These are phyloP conservation scores for Metalampra italica DNA, from an alignment of 2,888 invertebrate genomes.

Conservation along the genomic window DNA sequence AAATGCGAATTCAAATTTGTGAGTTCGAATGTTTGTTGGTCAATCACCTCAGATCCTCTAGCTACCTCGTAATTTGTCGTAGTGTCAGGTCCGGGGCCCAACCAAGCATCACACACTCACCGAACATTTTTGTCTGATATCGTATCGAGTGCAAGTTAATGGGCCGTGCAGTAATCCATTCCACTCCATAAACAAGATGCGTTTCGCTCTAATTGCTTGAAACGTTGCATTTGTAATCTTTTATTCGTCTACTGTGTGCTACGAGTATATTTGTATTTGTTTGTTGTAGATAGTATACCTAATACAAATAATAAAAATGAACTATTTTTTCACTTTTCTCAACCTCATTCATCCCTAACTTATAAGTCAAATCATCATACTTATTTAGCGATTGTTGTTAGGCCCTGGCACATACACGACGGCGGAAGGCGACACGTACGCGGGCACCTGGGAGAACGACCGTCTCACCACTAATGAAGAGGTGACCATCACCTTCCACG, in stretches of 20 bases:
- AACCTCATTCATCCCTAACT: too few relatives aligned
- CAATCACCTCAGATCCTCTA: too few relatives aligned
- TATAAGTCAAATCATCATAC: neutral
- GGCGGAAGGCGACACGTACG: slow-evolving; percentile 77
- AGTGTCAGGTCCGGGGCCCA: slow-evolving; percentile 13
- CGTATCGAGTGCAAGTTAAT: slow-evolving; percentile 47
- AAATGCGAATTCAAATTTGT: too few relatives aligned
- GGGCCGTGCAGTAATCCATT: slow-evolving; percentile 50
- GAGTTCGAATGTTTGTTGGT: too few relatives aligned
- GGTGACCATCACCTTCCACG: slow-evolving; percentile 55
- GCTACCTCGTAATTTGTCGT: slow-evolving; percentile 2
- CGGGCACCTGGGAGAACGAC: slow-evolving; percentile 77
- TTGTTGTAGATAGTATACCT: too few relatives aligned
- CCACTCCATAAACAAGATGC: slow-evolving; percentile 29
- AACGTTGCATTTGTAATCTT: slow-evolving; percentile 27
- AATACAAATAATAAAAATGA: too few relatives aligned
- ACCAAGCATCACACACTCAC: slow-evolving; percentile 24
- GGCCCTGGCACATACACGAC: slow-evolving; percentile 77
- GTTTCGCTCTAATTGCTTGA: slow-evolving; percentile 56
- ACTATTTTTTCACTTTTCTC: too few relatives aligned
- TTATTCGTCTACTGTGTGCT: neutral
- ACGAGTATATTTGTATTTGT: too few relatives aligned
- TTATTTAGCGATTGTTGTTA: slow-evolving; percentile 16
- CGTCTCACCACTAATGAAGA: slow-evolving; percentile 51
- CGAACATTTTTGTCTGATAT: slow-evolving; percentile 37